Conservation (phyloP, 2,888 invertebrate genomes). For the Petrolisthes manimaculis region DNA sequence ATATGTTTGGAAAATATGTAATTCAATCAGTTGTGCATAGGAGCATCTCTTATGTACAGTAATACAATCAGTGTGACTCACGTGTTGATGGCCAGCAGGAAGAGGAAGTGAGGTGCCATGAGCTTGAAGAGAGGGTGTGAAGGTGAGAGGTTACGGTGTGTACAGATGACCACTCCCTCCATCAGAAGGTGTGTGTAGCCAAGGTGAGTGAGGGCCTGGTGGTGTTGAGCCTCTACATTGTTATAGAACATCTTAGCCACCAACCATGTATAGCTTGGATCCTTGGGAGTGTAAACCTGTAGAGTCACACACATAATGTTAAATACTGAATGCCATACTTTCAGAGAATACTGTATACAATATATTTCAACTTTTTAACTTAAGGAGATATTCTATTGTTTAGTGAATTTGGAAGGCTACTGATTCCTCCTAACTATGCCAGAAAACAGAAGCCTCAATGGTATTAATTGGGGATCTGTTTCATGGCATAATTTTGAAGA, state of each 20-base stretch:
- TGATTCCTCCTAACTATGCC: too few species aligned
- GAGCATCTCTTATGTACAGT: not conserved
- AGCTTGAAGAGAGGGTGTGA: slow-evolving; percentile 72
- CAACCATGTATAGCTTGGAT: slow-evolving; percentile 70
- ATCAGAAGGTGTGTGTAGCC: slow-evolving; percentile 72
- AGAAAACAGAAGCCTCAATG: too few species aligned
- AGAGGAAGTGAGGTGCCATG: slow-evolving; percentile 72
- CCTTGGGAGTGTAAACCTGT: slow-evolving; percentile 71
- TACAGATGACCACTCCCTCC: slow-evolving; percentile 71
- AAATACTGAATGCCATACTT: not conserved
- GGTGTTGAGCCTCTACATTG: slow-evolving; percentile 70
- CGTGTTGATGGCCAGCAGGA: slow-evolving; percentile 72
- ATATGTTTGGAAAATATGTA: too few species aligned
- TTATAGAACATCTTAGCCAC: slow-evolving; percentile 72
- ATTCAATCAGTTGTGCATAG: too few species aligned
- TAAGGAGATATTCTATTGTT: too few species aligned
- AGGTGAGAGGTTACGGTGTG: slow-evolving; percentile 71
- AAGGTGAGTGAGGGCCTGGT: slow-evolving; percentile 70
- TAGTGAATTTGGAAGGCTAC: too few species aligned
- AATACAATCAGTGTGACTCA: slow-evolving; percentile 67
- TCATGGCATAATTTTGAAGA: too few species aligned
- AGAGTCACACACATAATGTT: not conserved
- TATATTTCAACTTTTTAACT: not conserved
- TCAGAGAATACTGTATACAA: not conserved
- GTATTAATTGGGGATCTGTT: too few species aligned